Percentiles rank a stretch among this genome's conserved stretches.
These are phyloP conservation scores for Bimastos eiseni DNA, from an alignment of 2,888 invertebrate genomes.

Conservation along the genomic window DNA sequence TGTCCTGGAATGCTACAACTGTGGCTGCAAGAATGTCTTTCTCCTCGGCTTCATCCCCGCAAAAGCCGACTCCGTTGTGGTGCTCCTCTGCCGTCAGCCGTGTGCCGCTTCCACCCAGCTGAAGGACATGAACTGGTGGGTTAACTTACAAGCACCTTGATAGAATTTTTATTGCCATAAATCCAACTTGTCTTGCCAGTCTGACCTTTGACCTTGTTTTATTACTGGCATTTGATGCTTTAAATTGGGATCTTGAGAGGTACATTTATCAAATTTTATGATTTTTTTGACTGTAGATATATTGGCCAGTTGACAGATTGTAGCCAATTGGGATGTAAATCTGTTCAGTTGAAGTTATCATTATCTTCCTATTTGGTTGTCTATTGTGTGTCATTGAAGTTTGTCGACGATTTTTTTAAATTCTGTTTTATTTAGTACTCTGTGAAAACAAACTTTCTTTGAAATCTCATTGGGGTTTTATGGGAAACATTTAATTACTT, in stretches of 20 bases:
- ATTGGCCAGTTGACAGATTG: too few relatives aligned
- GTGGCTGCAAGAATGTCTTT: slow-evolving; percentile 96
- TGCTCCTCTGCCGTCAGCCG: slow-evolving; percentile 93
- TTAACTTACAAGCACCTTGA: neutral
- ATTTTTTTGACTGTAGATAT: too few relatives aligned
- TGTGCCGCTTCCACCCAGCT: slow-evolving; percentile 95
- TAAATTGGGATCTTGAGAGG: neutral
- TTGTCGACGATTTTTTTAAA: too few relatives aligned
- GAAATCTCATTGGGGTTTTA: too few relatives aligned
- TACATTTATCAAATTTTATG: too few relatives aligned
- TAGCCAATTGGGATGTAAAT: too few relatives aligned
- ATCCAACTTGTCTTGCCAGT: neutral
- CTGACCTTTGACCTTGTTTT: neutral
- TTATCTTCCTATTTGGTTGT: too few relatives aligned
- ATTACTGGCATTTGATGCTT: neutral
- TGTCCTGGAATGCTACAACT: slow-evolving; percentile 95
- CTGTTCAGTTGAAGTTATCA: too few relatives aligned
- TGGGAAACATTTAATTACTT: too few relatives aligned
- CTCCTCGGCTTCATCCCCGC: slow-evolving; percentile 98
- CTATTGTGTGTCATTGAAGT: too few relatives aligned
- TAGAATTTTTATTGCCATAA: neutral
- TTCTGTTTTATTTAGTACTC: too few relatives aligned
- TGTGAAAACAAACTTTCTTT: too few relatives aligned
- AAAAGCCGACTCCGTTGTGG: slow-evolving; percentile 96
- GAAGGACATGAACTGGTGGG: slow-evolving; percentile 94